Conservation (phyloP, 23 tunicate species). For the Trididemnum miniatum region DNA sequence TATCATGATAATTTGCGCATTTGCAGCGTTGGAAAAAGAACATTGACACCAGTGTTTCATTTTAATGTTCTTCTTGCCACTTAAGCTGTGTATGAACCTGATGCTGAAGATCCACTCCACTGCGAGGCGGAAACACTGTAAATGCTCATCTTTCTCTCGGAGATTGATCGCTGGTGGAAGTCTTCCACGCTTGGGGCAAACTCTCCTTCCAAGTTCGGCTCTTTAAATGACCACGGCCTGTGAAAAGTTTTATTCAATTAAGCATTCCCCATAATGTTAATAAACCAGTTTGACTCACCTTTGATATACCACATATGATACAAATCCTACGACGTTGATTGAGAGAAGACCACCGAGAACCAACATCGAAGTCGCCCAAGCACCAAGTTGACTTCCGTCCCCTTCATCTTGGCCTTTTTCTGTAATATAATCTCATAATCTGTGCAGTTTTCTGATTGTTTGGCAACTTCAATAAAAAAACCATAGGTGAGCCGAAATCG, state of each 20-base stretch:
- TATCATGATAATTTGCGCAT: too few species aligned
- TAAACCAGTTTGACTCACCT: not conserved
- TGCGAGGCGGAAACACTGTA: not conserved
- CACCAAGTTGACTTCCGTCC: too few species aligned
- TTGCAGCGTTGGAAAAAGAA: not conserved
- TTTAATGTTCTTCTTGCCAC: too few species aligned
- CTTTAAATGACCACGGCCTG: not conserved
- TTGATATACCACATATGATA: conserved; percentile 13
- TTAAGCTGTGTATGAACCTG: not conserved
- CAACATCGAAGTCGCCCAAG: conserved; percentile 35
- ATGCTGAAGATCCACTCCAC: not conserved
- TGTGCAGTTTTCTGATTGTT: too few species aligned
- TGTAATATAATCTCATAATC: too few species aligned
- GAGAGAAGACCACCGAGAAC: conserved; percentile 27
- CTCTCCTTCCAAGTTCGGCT: not conserved
- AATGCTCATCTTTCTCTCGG: not conserved
- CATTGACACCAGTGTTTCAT: not conserved
- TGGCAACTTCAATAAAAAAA: too few species aligned
- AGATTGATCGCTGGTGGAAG: not conserved
- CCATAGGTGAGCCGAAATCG: too few species aligned
- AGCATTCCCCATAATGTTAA: not conserved
- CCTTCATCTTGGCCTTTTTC: too few species aligned
- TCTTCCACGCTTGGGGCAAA: not conserved
- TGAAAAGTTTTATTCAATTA: too few species aligned
- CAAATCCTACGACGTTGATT: conserved; percentile 27